These are phyloP conservation scores for Bungarus multicinctus DNA, from an alignment of 2,113 vertebrate genomes.

Conservation along the genomic window DNA sequence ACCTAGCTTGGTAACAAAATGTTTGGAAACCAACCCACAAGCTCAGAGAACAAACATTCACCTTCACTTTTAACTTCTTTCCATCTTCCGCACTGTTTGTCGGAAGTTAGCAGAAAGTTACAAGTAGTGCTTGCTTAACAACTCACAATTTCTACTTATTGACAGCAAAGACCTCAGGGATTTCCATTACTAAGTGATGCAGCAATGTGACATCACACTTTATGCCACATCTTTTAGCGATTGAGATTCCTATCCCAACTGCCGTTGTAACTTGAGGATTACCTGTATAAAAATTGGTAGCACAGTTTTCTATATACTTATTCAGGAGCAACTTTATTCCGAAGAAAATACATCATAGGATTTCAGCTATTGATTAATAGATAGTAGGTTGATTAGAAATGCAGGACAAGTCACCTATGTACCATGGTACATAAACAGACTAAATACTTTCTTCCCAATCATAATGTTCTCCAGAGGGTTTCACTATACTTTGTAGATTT, in stretches of 20 bases:
- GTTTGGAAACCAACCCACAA: too few relatives aligned
- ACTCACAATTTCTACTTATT: neutral
- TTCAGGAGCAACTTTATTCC: neutral
- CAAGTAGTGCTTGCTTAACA: neutral
- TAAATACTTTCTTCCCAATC: neutral
- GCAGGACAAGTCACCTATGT: neutral
- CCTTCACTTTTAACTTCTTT: neutral
- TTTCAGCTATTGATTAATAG: constrained; percentile 6
- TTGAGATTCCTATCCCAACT: neutral
- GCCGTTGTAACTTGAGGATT: neutral
- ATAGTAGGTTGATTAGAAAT: constrained; percentile 26
- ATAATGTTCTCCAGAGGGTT: constrained; percentile 27
- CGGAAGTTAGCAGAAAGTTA: neutral
- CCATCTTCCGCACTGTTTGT: neutral
- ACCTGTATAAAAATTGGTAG: constrained; percentile 1
- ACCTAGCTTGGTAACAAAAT: too few relatives aligned
- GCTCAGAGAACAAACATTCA: neutral
- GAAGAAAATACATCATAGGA: neutral
- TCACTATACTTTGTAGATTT: neutral
- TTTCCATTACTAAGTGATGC: neutral
- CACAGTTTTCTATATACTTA: neutral
- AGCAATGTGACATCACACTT: neutral
- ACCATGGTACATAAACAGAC: constrained; percentile 9
- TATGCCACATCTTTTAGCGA: neutral
- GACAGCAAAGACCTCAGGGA: neutral